These are phyloP conservation scores for Thalassarche chlororhynchos DNA, from an alignment of 2,113 vertebrate genomes.

Conservation along the genomic window DNA sequence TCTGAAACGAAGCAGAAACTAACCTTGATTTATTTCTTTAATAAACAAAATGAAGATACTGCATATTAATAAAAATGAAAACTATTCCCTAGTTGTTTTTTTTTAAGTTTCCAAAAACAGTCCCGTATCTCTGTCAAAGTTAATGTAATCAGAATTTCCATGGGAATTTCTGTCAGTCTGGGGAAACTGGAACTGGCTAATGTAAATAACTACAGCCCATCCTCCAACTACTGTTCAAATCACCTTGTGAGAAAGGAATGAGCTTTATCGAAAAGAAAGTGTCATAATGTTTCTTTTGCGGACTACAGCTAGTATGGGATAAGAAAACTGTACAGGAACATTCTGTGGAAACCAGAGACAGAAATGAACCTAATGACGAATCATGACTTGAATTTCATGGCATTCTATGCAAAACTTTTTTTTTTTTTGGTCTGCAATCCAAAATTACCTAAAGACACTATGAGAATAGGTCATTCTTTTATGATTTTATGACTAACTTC, in stretches of 20 bases:
- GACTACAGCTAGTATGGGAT: neutral
- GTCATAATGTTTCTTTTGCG: neutral
- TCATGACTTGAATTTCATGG: neutral
- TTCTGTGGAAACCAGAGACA: neutral
- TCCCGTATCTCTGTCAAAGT: slow-evolving; percentile 58
- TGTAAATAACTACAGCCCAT: slow-evolving; percentile 22
- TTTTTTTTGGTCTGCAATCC: neutral
- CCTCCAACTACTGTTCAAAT: neutral
- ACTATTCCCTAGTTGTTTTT: slow-evolving; percentile 31
- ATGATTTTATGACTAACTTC: neutral
- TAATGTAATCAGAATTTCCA: slow-evolving; percentile 62
- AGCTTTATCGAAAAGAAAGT: neutral
- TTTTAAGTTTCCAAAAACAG: slow-evolving; percentile 52
- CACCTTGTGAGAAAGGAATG: slow-evolving; percentile 25
- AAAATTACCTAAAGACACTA: neutral
- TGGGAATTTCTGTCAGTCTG: slow-evolving; percentile 50
- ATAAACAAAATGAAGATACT: slow-evolving; percentile 61
- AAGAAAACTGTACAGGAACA: neutral
- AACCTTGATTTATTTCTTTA: slow-evolving; percentile 69
- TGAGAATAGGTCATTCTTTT: neutral
- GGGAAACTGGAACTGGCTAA: slow-evolving; percentile 28
- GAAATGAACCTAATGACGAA: neutral
- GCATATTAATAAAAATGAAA: slow-evolving; percentile 58
- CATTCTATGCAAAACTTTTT: neutral
- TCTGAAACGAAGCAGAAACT: slow-evolving; percentile 50